phyloP scores from a whole-genome alignment of 2,888 invertebrate species.

The Lymantria dispar region DNA sequence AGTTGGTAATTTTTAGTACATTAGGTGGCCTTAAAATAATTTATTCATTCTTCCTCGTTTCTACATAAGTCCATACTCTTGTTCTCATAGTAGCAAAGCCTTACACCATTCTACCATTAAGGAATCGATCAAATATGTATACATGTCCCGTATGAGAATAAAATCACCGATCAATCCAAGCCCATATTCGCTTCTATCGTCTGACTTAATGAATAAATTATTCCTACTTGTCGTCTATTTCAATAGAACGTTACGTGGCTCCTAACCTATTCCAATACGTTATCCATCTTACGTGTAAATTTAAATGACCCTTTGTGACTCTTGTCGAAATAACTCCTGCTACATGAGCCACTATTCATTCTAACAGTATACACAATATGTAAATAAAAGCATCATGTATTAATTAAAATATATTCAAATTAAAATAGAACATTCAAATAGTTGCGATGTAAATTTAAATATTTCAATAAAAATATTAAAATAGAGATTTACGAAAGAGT shows the following conservation, averaged over 20 bases:
- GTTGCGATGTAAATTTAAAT: slow-evolving; percentile 1
- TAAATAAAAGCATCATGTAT: slow-evolving; percentile 9
- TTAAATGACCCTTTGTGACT: slow-evolving; percentile 58
- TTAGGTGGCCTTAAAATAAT: too few species aligned
- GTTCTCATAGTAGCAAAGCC: too few species aligned
- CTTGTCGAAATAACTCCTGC: slow-evolving; percentile 28
- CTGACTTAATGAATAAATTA: slow-evolving; percentile 56
- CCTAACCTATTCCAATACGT: slow-evolving; percentile 38
- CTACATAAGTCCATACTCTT: too few species aligned
- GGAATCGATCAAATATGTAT: too few species aligned
- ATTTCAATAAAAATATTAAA: not conserved
- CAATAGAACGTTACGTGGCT: slow-evolving; percentile 63
- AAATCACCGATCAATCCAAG: not conserved
- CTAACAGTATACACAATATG: slow-evolving; percentile 17
- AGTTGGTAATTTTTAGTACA: too few species aligned
- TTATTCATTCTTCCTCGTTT: too few species aligned
- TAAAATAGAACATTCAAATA: slow-evolving; percentile 14
- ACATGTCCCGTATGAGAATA: not conserved
- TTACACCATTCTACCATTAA: too few species aligned
- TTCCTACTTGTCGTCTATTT: slow-evolving; percentile 50
- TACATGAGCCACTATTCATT: slow-evolving; percentile 15
- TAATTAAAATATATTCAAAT: slow-evolving; percentile 7
- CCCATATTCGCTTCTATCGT: slow-evolving; percentile 11
- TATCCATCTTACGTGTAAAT: slow-evolving; percentile 44
- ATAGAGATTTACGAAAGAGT: not conserved